Percentiles rank a stretch among this genome's conserved stretches.
Evolutionary conservation across 1,140 invertebrate species (phyloP).

Genomic region (Ceratoteleas bidentatus): DNA sequence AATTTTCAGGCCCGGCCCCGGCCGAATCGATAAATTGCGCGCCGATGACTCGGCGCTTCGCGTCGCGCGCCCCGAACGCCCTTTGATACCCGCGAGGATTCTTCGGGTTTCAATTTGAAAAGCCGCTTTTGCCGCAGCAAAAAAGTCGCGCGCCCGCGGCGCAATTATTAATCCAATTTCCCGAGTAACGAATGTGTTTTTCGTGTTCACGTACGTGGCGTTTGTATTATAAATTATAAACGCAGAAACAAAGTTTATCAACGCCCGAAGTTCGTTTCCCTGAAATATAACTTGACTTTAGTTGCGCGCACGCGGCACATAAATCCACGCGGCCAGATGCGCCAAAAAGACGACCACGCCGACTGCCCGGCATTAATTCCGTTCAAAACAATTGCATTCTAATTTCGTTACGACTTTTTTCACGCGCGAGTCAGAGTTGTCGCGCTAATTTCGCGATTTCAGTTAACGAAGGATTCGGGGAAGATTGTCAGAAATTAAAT

Average conservation of each 20-base stretch:
- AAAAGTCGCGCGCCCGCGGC: constrained; percentile 25
- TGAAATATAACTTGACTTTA: constrained; percentile 31
- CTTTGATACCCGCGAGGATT: constrained; percentile 25
- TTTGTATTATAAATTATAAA: constrained; percentile 53
- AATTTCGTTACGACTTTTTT: no score
- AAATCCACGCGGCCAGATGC: constrained; percentile 23
- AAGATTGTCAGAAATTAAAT: no score
- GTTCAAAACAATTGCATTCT: no score
- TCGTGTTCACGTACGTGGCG: constrained; percentile 34
- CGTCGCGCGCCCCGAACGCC: constrained; percentile 2
- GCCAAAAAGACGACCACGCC: constrained; percentile 4
- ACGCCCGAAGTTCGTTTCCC: constrained; percentile 22
- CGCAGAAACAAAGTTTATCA: constrained; percentile 52
- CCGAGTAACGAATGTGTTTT: constrained; percentile 53
- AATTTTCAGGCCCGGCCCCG: constrained; percentile 1
- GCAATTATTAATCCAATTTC: constrained; percentile 52
- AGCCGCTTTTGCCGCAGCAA: constrained; percentile 3
- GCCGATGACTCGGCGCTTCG: constrained; percentile 44
- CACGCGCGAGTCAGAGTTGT: no score
- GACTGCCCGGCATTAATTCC: not conserved
- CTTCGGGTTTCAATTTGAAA: constrained; percentile 21
- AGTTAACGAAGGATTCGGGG: no score
- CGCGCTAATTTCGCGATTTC: no score
- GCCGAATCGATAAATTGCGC: constrained; percentile 54
- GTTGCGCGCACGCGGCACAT: constrained; percentile 16